Evolutionary conservation across 2,113 vertebrate species (phyloP).

Genomic region (Protobothrops mucrosquamatus): DNA sequence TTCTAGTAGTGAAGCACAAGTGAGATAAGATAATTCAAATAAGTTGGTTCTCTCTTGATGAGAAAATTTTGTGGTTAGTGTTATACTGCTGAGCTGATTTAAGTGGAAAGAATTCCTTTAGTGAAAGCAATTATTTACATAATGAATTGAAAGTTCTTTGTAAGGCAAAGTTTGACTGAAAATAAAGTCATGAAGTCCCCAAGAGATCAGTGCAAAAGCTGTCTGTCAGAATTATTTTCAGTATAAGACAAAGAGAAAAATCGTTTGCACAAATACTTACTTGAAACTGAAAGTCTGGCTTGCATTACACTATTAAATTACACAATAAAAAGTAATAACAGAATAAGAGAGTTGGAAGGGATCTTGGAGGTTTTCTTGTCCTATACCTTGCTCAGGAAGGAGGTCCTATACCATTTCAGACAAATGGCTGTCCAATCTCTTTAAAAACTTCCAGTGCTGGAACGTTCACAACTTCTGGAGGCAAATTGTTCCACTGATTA

Average conservation of each 20-base stretch:
- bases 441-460: too few species aligned
- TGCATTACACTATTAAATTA: neutral
- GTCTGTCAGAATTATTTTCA: neutral
- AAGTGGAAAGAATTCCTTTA: neutral
- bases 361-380: too few species aligned
- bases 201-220: neutral
- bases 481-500: too few species aligned
- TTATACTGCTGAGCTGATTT: neutral
- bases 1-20: conserved; percentile 23
- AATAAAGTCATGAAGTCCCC: neutral
- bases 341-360: too few species aligned
- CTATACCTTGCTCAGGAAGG: too few species aligned
- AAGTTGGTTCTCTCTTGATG: neutral
- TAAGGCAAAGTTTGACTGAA: neutral
- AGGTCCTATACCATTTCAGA: too few species aligned
- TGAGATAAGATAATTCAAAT: conserved; percentile 31
- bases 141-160: neutral
- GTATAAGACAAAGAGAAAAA: neutral
- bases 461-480: too few species aligned
- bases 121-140: neutral
- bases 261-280: neutral
- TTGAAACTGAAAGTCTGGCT: neutral
- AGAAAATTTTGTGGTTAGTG: neutral
- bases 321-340: neutral
- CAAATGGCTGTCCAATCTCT: too few species aligned